Evolutionary conservation across 1,140 invertebrate species (phyloP).

Genomic region (Melipona quadrifasciata): DNA sequence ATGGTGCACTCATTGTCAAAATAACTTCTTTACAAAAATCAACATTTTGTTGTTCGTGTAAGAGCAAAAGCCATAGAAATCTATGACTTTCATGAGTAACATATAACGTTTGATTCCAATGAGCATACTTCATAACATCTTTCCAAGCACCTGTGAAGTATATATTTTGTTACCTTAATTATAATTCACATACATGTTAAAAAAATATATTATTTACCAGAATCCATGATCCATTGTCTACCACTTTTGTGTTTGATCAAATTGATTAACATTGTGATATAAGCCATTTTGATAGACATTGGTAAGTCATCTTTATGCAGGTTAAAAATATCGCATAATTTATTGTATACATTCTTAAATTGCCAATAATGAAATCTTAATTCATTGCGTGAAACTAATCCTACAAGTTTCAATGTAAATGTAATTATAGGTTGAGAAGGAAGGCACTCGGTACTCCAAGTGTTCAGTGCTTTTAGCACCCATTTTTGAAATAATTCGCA

Average conservation of each 20-base stretch:
- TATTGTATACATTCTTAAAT: slow-evolving; percentile 74
- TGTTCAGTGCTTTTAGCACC: slow-evolving; percentile 70
- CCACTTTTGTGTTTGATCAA: slow-evolving; percentile 83
- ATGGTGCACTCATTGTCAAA: slow-evolving; percentile 78
- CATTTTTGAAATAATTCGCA: slow-evolving; percentile 69
- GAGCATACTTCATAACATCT: slow-evolving; percentile 82
- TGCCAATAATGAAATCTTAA: slow-evolving; percentile 74
- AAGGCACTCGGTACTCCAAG: slow-evolving; percentile 69
- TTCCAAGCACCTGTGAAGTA: slow-evolving; percentile 79
- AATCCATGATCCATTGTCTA: slow-evolving; percentile 82
- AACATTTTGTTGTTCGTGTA: slow-evolving; percentile 79
- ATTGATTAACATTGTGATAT: slow-evolving; percentile 82
- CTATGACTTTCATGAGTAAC: slow-evolving; percentile 83
- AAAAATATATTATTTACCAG: slow-evolving; percentile 64
- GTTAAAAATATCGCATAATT: slow-evolving; percentile 73
- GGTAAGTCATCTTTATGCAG: slow-evolving; percentile 71
- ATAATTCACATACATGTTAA: background rate
- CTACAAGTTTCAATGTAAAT: slow-evolving; percentile 80
- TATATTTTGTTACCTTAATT: background rate
- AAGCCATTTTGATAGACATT: slow-evolving; percentile 84
- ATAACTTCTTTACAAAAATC: slow-evolving; percentile 82
- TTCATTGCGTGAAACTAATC: slow-evolving; percentile 78
- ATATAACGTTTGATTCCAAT: slow-evolving; percentile 85
- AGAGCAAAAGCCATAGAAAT: slow-evolving; percentile 82
- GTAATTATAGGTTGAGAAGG: slow-evolving; percentile 77